Evolutionary conservation across 2,113 vertebrate species (phyloP), one percentile per base, ranked within the genome.

Genomic region (Spheniscus mendiculus): DNA sequence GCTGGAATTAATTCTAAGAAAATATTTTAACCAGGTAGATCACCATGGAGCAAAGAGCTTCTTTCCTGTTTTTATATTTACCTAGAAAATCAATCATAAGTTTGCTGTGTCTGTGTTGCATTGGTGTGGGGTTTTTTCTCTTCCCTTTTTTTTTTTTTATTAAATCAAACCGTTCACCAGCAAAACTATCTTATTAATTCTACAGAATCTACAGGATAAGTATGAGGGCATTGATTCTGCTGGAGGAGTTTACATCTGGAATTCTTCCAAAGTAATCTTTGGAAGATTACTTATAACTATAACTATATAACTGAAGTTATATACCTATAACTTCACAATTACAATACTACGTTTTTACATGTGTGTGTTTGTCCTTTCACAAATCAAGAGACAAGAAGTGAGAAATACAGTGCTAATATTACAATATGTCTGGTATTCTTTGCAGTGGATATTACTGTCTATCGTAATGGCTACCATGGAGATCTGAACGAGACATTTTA

Each of bases 401-500:
- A 69, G 63, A 88, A 82, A 19, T 6, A 7, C 49, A 29, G 42
- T 30, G 27, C n/a, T 72, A 14, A 81, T 55, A 14, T 45, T 40
- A 36, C 38, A 21, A 12, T 44, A 2, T 63, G 10, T 83, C 40
- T 79, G 91, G 26, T 76, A 23, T 93, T 95, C 58, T 76, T 95
- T 95, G 34, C 98, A 99, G 99, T 99, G 98, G 99, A 99, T 96
- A 99, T 99, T 97, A 99, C 99, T 5, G 99, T 99, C 85, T 99
- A 99, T 97, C 99, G 99, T 96, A 99, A 99, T 15, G 99, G 99
- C 97, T 99, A 99, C 97, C 99, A 99, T 9, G 99, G 99, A 21
- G 99, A 99, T 97, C 99, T 99, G 83, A 99, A 99, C 2, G 99
- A 99, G 97, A 99, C 99, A 0, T 99, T 99, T 97, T 99, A 98